phyloP scores from a whole-genome alignment of 2,888 invertebrate species.

The Sialis lutaria region DNA sequence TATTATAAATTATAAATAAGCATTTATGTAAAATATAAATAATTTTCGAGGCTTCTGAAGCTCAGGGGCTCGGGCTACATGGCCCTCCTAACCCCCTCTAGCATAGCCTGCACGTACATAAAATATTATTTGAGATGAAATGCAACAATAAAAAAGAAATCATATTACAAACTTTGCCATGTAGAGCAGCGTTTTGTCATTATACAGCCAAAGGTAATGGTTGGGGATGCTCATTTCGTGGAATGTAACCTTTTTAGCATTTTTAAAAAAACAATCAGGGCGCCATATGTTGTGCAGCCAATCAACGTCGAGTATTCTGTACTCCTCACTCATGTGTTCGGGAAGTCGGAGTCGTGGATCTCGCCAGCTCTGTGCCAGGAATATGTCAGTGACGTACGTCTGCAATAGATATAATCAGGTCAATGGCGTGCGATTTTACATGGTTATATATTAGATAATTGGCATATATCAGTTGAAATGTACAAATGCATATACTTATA shows the following conservation, averaged over 20 bases:
- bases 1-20: too few relatives aligned
- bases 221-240: slow-evolving; percentile 92
- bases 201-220: slow-evolving; percentile 81
- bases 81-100: too few relatives aligned
- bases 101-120: too few relatives aligned
- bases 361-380: slow-evolving; percentile 83
- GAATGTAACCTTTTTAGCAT: slow-evolving; percentile 81
- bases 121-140: too few relatives aligned
- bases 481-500: too few relatives aligned
- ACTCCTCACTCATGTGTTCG: slow-evolving; percentile 88
- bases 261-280: slow-evolving; percentile 87
- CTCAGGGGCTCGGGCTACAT: too few relatives aligned
- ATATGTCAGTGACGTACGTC: slow-evolving; percentile 88
- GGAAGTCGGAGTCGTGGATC: slow-evolving; percentile 75
- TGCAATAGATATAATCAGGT: slow-evolving; percentile 23
- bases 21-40: too few relatives aligned
- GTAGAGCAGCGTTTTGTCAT: slow-evolving; percentile 78
- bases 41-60: too few relatives aligned
- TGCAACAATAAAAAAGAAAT: too few relatives aligned
- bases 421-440: too few relatives aligned
- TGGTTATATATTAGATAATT: too few relatives aligned
- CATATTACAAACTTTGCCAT: slow-evolving; percentile 65
- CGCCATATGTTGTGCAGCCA: slow-evolving; percentile 86
- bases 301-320: slow-evolving; percentile 74
- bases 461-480: too few relatives aligned